Evolutionary conservation across 2,888 invertebrate species (phyloP), one percentile per base, ranked within the genome.

Genomic region (Macaria liturata): DNA sequence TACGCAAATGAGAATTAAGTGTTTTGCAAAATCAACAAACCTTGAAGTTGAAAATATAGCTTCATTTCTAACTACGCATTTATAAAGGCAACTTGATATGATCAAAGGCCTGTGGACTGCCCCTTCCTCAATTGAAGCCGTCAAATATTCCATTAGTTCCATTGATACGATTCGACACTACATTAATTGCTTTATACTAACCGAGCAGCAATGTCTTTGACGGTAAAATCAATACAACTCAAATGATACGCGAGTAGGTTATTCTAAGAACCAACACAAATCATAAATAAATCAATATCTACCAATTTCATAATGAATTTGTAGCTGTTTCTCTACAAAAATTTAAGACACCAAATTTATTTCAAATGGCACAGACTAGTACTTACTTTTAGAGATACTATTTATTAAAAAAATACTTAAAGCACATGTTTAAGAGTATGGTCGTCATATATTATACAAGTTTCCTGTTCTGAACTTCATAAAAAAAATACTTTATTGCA

Each of bases 1-100:
- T 73, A 69, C 60, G 66, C 71, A 73, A 78, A 75, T 74, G 74
- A 72, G 70, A 69, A 71, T 67, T 77, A 73, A 76, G 77, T 74
- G 73, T 74, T 68, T 64, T 62, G 48, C 51, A 59, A 61, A 69
- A 64, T 66, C 64, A 68, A 70, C 67, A 64, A 65, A 59, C 68
- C 69, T 66, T 72, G 58, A 70, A 76, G 75, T 74, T 64, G 67
- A 69, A 67, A 68, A 64, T 67, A 61, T 64, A 61, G 67, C 65
- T 61, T 72, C 63, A 69, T 3, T 37, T 72, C 66, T 65, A 45
- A 32, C 39, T 52, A 52, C 32, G 9, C 51, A 40, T 49, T 49
- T 45, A 1, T 8, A 53, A 4, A 37, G 50, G 42, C 37, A 42
- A 47, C 43, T 9, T 40, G 9, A 51, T 32, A 45, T 55, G 43